A percentile compares a stretch with the other conserved stretches of the same genome.
phyloP scores from a whole-genome alignment of 2,797 vertebrate genomes.

The Anableps anableps region DNA sequence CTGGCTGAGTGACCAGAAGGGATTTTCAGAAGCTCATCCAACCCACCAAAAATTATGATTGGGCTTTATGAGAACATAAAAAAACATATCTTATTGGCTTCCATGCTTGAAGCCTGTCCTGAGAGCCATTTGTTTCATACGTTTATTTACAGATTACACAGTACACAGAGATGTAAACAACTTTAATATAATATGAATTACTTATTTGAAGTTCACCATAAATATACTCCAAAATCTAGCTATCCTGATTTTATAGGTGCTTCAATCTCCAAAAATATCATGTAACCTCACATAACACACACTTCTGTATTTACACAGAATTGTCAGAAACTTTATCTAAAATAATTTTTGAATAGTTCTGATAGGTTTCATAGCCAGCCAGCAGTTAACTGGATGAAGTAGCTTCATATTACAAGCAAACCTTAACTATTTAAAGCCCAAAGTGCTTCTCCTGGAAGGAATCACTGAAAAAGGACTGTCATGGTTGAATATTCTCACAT shows the following conservation, averaged over 20 bases:
- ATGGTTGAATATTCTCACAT: background rate
- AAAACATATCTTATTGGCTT: background rate
- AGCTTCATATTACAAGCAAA: background rate
- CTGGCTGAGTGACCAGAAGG: slow-evolving; percentile 18
- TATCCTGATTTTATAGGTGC: background rate
- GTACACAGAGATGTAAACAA: background rate
- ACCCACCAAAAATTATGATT: background rate
- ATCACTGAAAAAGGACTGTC: background rate
- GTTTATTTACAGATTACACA: background rate
- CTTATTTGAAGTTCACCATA: background rate
- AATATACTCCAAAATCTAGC: background rate
- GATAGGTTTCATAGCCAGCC: no score
- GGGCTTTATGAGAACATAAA: slow-evolving; percentile 2
- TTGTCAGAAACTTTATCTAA: background rate
- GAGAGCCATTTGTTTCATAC: background rate
- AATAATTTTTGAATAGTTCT: no score
- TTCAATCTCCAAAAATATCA: background rate
- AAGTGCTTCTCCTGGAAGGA: background rate
- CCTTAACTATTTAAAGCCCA: background rate
- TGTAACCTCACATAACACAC: background rate
- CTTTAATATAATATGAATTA: background rate
- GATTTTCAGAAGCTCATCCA: slow-evolving; percentile 21
- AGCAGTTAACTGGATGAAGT: no score
- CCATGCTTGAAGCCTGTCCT: background rate
- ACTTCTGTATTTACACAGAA: background rate